These are phyloP conservation scores for Epinotia ramella DNA, from an alignment of 2,888 invertebrate species.

Conservation along the genomic window DNA sequence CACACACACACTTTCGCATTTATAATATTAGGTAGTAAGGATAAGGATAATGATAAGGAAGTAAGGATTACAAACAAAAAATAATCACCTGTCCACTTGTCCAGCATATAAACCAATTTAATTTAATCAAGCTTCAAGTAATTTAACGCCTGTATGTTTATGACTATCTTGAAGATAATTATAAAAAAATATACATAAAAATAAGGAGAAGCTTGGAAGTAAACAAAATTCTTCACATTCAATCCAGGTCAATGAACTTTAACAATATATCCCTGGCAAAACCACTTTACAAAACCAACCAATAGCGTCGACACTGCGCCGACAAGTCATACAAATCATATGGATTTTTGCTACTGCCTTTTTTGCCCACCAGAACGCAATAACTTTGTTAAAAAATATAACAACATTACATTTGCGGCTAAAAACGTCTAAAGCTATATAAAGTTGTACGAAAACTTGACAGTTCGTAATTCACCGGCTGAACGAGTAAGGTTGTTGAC, in stretches of 20 bases:
- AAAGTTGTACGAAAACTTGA: neutral
- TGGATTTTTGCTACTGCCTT: neutral
- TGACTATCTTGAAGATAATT: neutral
- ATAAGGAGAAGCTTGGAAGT: constrained; percentile 32
- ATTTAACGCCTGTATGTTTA: neutral
- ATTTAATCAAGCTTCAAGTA: too few relatives aligned
- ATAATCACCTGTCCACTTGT: too few relatives aligned
- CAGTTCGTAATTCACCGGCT: constrained; percentile 11
- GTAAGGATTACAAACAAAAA: too few relatives aligned
- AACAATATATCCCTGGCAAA: constrained; percentile 16
- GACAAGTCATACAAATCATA: neutral
- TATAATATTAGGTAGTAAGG: too few relatives aligned
- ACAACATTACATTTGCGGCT: constrained; percentile 51
- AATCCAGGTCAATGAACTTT: constrained; percentile 51
- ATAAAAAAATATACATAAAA: constrained; percentile 17
- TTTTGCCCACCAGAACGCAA: constrained; percentile 28
- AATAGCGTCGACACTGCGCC: constrained; percentile 12
- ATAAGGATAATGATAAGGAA: too few relatives aligned
- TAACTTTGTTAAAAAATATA: constrained; percentile 57
- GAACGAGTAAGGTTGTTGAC: constrained; percentile 50
- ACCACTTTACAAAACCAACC: neutral
- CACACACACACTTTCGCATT: too few relatives aligned
- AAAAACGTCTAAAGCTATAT: neutral
- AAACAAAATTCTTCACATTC: constrained; percentile 50
- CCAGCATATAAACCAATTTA: too few relatives aligned